Evolutionary conservation across 2,888 invertebrate species (phyloP).

Genomic region (Lepidochitona cinerea): DNA sequence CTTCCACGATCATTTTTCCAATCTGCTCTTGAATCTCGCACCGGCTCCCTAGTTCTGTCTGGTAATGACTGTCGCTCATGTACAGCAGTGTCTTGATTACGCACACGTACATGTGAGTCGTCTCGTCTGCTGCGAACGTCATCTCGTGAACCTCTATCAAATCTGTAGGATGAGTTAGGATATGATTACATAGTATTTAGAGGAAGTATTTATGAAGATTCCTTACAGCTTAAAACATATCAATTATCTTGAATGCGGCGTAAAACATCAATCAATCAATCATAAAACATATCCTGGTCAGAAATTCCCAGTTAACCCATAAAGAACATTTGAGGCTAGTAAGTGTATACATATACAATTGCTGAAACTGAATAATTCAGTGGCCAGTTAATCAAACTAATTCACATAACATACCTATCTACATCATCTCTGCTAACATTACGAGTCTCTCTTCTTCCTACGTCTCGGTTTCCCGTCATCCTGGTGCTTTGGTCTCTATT

Average conservation of each 20-base stretch:
- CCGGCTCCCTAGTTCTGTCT: conserved; percentile 20
- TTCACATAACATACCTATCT: background rate
- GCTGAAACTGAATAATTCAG: too few species aligned
- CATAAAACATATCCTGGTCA: too few species aligned
- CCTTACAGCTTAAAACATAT: too few species aligned
- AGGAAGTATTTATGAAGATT: too few species aligned
- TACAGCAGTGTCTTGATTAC: conserved; percentile 22
- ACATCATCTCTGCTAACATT: background rate
- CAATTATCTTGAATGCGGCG: too few species aligned
- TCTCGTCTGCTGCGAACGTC: conserved; percentile 29
- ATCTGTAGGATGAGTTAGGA: too few species aligned
- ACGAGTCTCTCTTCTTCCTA: conserved; percentile 25
- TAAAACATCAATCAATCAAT: too few species aligned
- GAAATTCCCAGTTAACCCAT: too few species aligned
- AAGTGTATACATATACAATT: too few species aligned
- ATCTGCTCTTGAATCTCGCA: background rate
- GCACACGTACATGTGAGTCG: conserved; percentile 1
- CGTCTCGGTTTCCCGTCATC: conserved; percentile 6
- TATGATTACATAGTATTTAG: too few species aligned
- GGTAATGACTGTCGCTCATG: conserved; percentile 25
- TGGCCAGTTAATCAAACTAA: too few species aligned
- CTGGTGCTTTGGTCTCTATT: background rate
- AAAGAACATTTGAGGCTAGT: too few species aligned
- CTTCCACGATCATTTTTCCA: conserved; percentile 1
- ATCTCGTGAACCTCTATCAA: conserved; percentile 16